phyloP scores from a whole-genome alignment of 2,797 vertebrate species.

The Masticophis lateralis region DNA sequence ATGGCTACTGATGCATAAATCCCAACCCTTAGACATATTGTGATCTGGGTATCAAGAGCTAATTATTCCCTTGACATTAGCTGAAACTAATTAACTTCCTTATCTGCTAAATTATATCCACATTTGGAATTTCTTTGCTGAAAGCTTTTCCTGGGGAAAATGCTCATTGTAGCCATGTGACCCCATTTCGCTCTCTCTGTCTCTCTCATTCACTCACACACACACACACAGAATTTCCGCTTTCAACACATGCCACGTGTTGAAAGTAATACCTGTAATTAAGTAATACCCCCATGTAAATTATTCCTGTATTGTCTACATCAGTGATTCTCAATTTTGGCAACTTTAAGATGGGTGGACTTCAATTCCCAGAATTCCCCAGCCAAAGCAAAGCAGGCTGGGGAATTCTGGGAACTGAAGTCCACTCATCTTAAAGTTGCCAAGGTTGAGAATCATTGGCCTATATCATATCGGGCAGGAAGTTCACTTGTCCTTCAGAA shows the following conservation, averaged over 20 bases:
- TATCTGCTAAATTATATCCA: neutral
- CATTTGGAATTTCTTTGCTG: neutral
- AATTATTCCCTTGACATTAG: neutral
- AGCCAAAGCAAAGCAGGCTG: neutral
- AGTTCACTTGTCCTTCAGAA: neutral
- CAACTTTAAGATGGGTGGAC: neutral
- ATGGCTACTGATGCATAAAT: neutral
- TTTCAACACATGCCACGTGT: neutral
- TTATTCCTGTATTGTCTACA: neutral
- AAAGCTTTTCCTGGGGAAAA: neutral
- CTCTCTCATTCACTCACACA: neutral
- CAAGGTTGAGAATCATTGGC: neutral
- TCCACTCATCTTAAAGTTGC: neutral
- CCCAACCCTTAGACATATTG: too few relatives aligned
- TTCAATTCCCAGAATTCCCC: neutral
- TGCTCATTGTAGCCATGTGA: neutral
- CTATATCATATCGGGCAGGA: neutral
- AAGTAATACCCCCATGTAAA: neutral
- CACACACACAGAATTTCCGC: neutral
- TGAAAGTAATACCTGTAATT: neutral
- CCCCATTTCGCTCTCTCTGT: neutral
- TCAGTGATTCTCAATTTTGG: neutral
- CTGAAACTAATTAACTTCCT: neutral
- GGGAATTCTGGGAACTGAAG: neutral
- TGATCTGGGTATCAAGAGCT: neutral